These are phyloP conservation scores for Megalonaias nervosa DNA, from an alignment of 1,140 invertebrate genomes.

Conservation along the genomic window DNA sequence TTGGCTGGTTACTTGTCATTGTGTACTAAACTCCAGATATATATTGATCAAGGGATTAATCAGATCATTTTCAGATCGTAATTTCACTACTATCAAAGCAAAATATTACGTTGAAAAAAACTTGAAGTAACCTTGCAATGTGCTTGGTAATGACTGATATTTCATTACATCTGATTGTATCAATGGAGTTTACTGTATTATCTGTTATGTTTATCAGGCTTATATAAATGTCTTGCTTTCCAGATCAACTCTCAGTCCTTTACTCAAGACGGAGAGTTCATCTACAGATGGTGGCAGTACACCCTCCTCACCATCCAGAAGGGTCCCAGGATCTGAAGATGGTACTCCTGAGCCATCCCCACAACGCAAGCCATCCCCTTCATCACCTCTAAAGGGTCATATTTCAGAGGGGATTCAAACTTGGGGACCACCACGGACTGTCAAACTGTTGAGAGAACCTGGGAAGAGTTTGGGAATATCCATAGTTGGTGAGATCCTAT, in stretches of 20 bases:
- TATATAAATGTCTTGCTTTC: background rate
- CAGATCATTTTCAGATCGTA: too few relatives aligned
- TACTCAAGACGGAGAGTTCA: slow-evolving; percentile 1
- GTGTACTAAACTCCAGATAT: too few relatives aligned
- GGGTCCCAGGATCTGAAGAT: background rate
- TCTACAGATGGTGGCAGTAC: slow-evolving; percentile 25
- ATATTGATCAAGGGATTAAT: too few relatives aligned
- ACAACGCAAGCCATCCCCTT: slow-evolving; percentile 13
- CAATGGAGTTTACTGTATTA: too few relatives aligned
- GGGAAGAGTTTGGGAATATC: slow-evolving; percentile 89
- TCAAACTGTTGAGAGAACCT: slow-evolving; percentile 81
- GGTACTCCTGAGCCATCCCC: slow-evolving; percentile 14
- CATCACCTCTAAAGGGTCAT: slow-evolving; percentile 55
- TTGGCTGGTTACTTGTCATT: too few relatives aligned
- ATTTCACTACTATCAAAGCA: too few relatives aligned
- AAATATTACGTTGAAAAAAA: too few relatives aligned
- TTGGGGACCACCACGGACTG: slow-evolving; percentile 88
- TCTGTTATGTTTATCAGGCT: too few relatives aligned
- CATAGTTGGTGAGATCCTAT: slow-evolving; percentile 83
- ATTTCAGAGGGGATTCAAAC: slow-evolving; percentile 79
- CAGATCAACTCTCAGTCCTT: slow-evolving; percentile 33
- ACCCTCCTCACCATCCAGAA: slow-evolving; percentile 20
- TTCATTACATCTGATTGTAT: too few relatives aligned
- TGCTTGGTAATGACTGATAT: too few relatives aligned
- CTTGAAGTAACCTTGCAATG: too few relatives aligned